These are phyloP conservation scores for Zygogramma bicolorata DNA, from an alignment of 2,888 invertebrate genomes.

Conservation along the genomic window DNA sequence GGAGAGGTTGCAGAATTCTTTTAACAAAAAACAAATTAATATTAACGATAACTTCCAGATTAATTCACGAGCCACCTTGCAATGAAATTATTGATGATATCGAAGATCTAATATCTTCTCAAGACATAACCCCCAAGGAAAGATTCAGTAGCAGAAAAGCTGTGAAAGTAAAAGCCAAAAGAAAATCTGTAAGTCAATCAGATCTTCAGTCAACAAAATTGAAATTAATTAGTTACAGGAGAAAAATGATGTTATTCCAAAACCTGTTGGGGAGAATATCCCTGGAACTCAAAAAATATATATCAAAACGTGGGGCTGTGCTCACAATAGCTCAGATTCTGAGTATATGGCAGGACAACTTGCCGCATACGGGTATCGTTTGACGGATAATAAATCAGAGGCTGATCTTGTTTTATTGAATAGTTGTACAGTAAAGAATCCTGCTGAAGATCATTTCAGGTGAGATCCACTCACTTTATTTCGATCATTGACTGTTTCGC, in stretches of 20 bases:
- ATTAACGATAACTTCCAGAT: not conserved
- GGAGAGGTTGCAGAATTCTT: not conserved
- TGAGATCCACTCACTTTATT: slow-evolving; percentile 48
- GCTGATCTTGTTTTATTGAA: slow-evolving; percentile 97
- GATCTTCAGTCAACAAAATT: not conserved
- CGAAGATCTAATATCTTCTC: slow-evolving; percentile 85
- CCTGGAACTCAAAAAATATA: slow-evolving; percentile 85
- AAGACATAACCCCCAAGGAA: slow-evolving; percentile 84
- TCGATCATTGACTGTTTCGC: slow-evolving; percentile 9
- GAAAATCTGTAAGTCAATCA: slow-evolving; percentile 39
- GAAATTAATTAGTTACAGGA: slow-evolving; percentile 17
- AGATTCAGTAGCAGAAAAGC: slow-evolving; percentile 79
- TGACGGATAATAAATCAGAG: slow-evolving; percentile 82
- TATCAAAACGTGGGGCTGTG: slow-evolving; percentile 97
- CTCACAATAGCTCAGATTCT: slow-evolving; percentile 97
- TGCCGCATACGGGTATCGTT: slow-evolving; percentile 86
- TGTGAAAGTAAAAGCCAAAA: slow-evolving; percentile 74
- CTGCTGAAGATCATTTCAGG: slow-evolving; percentile 95
- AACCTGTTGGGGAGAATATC: slow-evolving; percentile 61
- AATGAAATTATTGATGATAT: slow-evolving; percentile 84
- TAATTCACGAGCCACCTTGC: slow-evolving; percentile 60
- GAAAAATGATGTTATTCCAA: slow-evolving; percentile 35
- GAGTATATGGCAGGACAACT: slow-evolving; percentile 99
- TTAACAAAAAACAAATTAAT: not conserved
- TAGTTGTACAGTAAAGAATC: slow-evolving; percentile 98